Evolutionary conservation across 2,888 invertebrate species (phyloP).

Genomic region (Clusia tigrina): DNA sequence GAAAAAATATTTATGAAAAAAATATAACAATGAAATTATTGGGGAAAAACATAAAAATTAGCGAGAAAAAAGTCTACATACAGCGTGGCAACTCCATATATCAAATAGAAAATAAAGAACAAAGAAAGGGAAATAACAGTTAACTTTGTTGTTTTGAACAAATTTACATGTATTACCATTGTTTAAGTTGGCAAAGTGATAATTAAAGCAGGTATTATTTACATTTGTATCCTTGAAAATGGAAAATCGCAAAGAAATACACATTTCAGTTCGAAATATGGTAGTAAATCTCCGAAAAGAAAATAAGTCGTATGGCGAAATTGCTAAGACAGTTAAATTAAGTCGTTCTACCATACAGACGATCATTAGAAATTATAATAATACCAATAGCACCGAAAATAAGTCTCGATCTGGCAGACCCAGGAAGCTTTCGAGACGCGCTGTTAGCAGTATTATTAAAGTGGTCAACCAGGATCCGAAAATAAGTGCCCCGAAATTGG

Average conservation of each 20-base stretch:
- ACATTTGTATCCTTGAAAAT: neutral
- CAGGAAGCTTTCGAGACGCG: slow-evolving; percentile 16
- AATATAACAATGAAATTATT: neutral
- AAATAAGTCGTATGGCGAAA: slow-evolving; percentile 17
- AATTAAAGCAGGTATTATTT: too few species aligned
- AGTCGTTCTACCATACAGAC: neutral
- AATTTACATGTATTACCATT: too few species aligned
- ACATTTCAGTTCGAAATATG: slow-evolving; percentile 13
- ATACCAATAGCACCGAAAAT: neutral
- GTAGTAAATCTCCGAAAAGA: slow-evolving; percentile 13
- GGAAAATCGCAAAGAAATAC: neutral
- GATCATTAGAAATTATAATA: neutral
- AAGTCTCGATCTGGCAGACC: slow-evolving; percentile 12
- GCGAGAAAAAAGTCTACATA: too few species aligned
- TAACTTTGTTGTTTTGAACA: too few species aligned
- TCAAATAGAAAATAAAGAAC: too few species aligned
- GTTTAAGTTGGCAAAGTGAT: too few species aligned
- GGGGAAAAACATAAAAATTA: neutral
- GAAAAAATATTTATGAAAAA: neutral
- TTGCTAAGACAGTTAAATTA: neutral
- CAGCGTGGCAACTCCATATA: neutral
- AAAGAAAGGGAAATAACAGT: too few species aligned
- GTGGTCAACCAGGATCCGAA: slow-evolving; percentile 12
- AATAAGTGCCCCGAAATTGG: slow-evolving; percentile 15
- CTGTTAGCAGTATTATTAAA: slow-evolving; percentile 12